These are phyloP conservation scores for Acanthiza pusilla DNA, from an alignment of 2,797 vertebrate genomes.

Conservation along the genomic window DNA sequence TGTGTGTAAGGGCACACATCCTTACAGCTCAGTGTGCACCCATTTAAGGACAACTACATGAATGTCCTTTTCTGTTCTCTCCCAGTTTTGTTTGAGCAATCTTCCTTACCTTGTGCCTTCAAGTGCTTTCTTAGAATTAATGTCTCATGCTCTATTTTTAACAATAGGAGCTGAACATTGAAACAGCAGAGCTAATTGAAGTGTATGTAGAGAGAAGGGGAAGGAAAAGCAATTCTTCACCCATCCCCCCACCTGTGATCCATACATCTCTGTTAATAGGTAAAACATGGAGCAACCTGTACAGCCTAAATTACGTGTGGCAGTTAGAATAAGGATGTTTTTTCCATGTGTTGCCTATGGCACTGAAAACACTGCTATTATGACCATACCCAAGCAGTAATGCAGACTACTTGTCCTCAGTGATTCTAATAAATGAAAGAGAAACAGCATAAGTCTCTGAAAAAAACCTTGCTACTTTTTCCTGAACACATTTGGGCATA, in stretches of 20 bases:
- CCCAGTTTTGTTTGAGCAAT: not conserved
- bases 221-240: slow-evolving; percentile 42
- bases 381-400: not conserved
- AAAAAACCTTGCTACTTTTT: not conserved
- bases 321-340: not conserved
- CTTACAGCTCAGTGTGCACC: not conserved
- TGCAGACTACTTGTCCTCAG: not conserved
- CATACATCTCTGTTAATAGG: not conserved
- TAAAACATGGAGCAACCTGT: not conserved
- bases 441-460: not conserved
- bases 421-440: not conserved
- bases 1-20: not conserved
- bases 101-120: not conserved
- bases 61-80: not conserved
- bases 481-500: not conserved
- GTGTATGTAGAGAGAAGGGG: not conserved
- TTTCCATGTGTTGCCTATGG: not conserved
- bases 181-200: not conserved
- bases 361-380: not conserved
- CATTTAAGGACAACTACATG: not conserved
- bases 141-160: not conserved
- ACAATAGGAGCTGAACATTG: not conserved
- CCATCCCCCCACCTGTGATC: not conserved
- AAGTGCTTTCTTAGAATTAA: not conserved
- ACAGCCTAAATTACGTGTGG: not conserved